Evolutionary conservation across 30 jellyfish, hydroid and myxozoan genomes (phyloP), one percentile per base, ranked within the genome.

Genomic region (Rhopilema esculentum): DNA sequence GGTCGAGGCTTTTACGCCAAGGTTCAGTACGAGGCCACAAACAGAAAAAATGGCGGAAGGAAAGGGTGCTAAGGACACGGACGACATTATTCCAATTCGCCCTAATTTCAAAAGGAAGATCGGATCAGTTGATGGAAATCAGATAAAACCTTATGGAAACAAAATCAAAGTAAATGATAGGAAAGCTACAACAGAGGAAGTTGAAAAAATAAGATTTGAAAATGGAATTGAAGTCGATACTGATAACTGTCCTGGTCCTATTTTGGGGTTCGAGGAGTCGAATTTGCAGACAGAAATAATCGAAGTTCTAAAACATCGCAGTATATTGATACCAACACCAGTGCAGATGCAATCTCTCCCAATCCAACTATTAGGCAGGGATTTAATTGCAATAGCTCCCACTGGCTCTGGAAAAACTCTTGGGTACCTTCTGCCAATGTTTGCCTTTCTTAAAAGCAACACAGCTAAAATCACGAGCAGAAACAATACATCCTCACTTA

Each of bases 381-480:
- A 95, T 48, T 79, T 84, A 25, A 84, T 95, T 22, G 93, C 94
- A 4, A 52, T 90, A 20, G 89, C 98, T 16, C 93, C 97, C 19
- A 95, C 99, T 2, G 99, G 99, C 12, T 66, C 97, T 65, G 99
- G 99, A 49, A 95, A 95, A 77, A 88, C 99, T 1, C 65, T 75
- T 7, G 96, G 92, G n/a, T 95, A 90, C 66, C 52, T 87, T 21
- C 67, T 95, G 26, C 99, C 99, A 7, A 53, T 95, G 66, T 84
- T 84, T 62, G 8, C 75, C 23, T 66, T 85, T 24, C 33, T 95
- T 49, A 67, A 53, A 63, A 69, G 78, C 26, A 52, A 23, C 12
- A 28, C 57, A 66, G 28, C 17, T 1, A 21, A 48, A 22, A 19
- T 1, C 1, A 27, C 22, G 0, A 40, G 61, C 12, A 16, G 79